Percentiles rank a stretch among this genome's conserved stretches.
Conservation (phyloP, 1,140 invertebrate species). For the Diorhabda carinulata region DNA sequence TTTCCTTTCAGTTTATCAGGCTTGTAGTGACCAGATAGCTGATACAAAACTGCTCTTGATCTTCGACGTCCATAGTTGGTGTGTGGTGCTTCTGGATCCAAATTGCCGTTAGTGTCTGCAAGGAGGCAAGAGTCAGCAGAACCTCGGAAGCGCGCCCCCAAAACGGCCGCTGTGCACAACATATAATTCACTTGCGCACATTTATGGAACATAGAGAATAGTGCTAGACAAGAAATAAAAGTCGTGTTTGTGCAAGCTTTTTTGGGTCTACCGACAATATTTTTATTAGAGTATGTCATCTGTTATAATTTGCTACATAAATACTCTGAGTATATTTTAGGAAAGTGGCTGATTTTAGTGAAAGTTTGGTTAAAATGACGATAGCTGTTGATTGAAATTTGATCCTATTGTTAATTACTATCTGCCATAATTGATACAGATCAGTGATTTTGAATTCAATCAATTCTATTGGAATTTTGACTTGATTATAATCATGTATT, state of each 20-base stretch:
- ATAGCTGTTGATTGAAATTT: too few relatives aligned
- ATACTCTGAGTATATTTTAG: too few relatives aligned
- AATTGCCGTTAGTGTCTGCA: constrained; percentile 76
- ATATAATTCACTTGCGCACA: constrained; percentile 32
- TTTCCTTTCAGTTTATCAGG: constrained; percentile 90
- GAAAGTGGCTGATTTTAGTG: too few relatives aligned
- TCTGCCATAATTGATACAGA: too few relatives aligned
- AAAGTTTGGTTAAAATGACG: too few relatives aligned
- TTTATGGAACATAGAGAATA: constrained; percentile 3
- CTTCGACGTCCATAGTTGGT: constrained; percentile 85
- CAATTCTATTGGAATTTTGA: too few relatives aligned
- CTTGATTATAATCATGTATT: too few relatives aligned
- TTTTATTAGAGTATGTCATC: background rate
- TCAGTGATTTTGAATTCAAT: too few relatives aligned
- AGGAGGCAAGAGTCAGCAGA: constrained; percentile 61
- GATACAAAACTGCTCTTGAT: constrained; percentile 92
- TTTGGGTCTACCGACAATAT: background rate
- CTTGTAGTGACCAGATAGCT: constrained; percentile 93
- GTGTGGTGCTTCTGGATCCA: constrained; percentile 76
- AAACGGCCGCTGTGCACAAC: constrained; percentile 60
- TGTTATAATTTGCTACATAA: background rate
- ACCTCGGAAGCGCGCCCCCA: constrained; percentile 63
- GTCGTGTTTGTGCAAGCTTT: background rate
- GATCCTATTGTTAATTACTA: too few relatives aligned
- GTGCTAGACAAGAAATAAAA: constrained; percentile 4